These are phyloP conservation scores for Nephrotoma appendiculata DNA, from an alignment of 2,888 invertebrate species.

Conservation along the genomic window DNA sequence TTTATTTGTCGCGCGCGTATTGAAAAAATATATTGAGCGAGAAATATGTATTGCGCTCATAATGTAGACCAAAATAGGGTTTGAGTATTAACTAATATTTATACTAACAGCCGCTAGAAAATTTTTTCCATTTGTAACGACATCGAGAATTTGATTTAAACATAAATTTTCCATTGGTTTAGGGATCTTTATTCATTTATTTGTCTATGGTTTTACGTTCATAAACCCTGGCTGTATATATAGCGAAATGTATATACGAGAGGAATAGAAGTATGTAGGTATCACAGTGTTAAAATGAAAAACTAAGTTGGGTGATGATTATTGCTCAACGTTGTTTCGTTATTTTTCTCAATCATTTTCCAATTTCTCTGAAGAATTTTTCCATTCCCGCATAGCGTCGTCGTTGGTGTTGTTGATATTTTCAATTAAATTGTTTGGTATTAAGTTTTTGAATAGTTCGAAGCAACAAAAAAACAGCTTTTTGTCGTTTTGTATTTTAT, in stretches of 20 bases:
- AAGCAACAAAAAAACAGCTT: not conserved
- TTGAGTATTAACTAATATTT: too few species aligned
- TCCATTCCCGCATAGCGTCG: not conserved
- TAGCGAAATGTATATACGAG: not conserved
- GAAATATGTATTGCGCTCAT: too few species aligned
- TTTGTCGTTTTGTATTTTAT: not conserved
- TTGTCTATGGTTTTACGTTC: too few species aligned
- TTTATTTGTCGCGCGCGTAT: too few species aligned
- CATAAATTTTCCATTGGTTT: too few species aligned
- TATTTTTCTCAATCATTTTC: not conserved
- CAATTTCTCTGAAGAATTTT: not conserved
- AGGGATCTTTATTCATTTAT: too few species aligned
- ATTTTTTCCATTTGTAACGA: too few species aligned
- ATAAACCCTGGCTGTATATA: not conserved
- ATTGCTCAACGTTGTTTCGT: not conserved
- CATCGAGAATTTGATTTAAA: too few species aligned
- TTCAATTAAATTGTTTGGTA: not conserved
- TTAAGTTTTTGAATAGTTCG: not conserved
- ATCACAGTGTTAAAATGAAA: not conserved
- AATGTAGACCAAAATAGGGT: too few species aligned
- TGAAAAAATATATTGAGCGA: too few species aligned
- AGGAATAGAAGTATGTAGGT: not conserved
- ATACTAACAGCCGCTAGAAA: too few species aligned
- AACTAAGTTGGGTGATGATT: not conserved
- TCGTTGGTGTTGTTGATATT: not conserved